Evolutionary conservation across 1,140 invertebrate species (phyloP), one percentile per base, ranked within the genome.

Genomic region (Apis florea): DNA sequence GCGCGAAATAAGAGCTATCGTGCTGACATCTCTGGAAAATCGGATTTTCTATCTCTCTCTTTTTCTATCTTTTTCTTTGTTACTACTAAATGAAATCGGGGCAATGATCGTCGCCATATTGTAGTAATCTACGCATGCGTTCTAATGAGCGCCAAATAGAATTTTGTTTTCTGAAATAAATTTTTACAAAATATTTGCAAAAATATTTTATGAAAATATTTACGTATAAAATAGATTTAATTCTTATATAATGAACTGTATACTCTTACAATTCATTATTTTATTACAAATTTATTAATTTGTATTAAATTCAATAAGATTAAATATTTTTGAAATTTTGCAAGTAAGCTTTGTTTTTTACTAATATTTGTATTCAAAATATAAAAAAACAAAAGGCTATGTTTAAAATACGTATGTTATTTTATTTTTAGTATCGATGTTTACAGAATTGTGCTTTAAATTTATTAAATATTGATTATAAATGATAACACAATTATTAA

Each of bases 1-100:
- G 21, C 59, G 80, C 83, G 79, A 76, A 70, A 82, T 66, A 58
- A 66, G 68, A 84, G 15, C n/a, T 49, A 83, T 53, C 54, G 66
- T 70, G 72, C 83, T 84, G 79, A 82, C 79, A 76, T 82, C 79
- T 84, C 59, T 47, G 69, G 67, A 56, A 72, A 79, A 83, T 53
- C 53, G 51, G 51, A 72, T 17, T 53, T 66, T 59, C 77, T 67
- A 51, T 78, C 40, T 53, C 47, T 19, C 24, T 49, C 59, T 78
- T 51, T 13, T 59, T 40, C 13, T 54, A n/a, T 51, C 40, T 67
- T 75, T 63, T 31, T 79, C 58, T 66, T 69, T 17, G 17, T 67
- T 31, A 11, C 31, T 26, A 19, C 51, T 19, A 54, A 83, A 78
- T 68, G 24, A 15, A 63, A 81, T 66, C 24, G 10, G 31, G 53